Evolutionary conservation across 30 jellyfish, hydroid and myxozoan genomes (phyloP), one percentile per base, ranked within the genome.

Genomic region (Catostylus mosaicus): DNA sequence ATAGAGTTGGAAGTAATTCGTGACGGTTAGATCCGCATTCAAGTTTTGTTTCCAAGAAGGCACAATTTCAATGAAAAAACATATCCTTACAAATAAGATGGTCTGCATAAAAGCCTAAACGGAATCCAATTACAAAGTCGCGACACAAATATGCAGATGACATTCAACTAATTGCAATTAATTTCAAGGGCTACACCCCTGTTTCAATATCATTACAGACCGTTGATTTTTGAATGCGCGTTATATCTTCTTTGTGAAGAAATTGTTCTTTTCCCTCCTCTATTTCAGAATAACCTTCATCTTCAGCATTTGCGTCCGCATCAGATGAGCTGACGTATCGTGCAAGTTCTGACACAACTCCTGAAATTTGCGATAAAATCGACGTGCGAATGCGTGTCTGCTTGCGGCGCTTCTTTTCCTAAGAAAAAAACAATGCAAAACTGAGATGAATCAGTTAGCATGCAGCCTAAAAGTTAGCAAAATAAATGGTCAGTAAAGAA

Each of bases 401-500:
- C 84, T 80, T 67, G 35, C 84, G 67, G 1, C 84, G 65, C 36
- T 80, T 65, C 75, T 67, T 80, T 52, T 80, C 90, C 90, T 80
- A 30, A 32, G 59, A 23, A 74, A 31, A 27, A 27, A n/a, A n/a
- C n/a, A n/a, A n/a, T n/a, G n/a, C n/a, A 68, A 38, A 50, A 5
- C 8, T 16, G 16, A 57, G 64, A 24, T 0, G 31, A 26, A 47
- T 20, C 33, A 45, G 66, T 9, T 3, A 50, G 23, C 4, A 16
- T 27, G 19, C 27, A 50, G 23, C 19, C 3, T 12, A 11, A 0
- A 54, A 9, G 29, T 29, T 2, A 54, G 67, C 67, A 54, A 12
- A 54, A 54, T 54, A 14, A n/a, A n/a, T n/a, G n/a, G n/a, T n/a
- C n/a, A n/a, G n/a, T n/a, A n/a, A n/a, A n/a, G n/a, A n/a, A n/a